These are phyloP conservation scores for Myrmecobius fasciatus DNA, from an alignment of 2,113 vertebrate genomes.

Conservation along the genomic window DNA sequence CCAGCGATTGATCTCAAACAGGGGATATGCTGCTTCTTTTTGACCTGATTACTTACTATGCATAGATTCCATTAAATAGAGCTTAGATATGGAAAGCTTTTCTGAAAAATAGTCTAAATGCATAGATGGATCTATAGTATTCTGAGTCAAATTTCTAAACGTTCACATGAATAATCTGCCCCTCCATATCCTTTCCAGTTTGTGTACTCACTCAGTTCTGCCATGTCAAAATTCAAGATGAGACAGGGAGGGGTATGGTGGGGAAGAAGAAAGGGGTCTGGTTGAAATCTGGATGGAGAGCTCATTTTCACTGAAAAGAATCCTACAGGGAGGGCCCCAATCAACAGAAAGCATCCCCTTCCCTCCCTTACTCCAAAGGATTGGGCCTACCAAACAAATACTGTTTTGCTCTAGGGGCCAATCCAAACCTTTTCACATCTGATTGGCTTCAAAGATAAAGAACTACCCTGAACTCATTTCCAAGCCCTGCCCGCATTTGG, in stretches of 20 bases:
- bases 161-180: neutral
- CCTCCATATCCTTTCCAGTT: neutral
- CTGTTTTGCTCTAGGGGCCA: neutral
- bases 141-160: slow-evolving; percentile 46
- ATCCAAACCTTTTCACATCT: slow-evolving; percentile 4
- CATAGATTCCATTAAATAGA: slow-evolving; percentile 92
- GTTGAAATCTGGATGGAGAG: slow-evolving; percentile 60
- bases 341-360: neutral
- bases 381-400: neutral
- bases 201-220: neutral
- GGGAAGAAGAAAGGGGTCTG: slow-evolving; percentile 33
- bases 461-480: neutral
- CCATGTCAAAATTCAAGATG: neutral
- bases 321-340: slow-evolving; percentile 18
- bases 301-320: neutral
- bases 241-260: slow-evolving; percentile 3
- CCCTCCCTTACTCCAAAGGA: neutral
- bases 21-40: slow-evolving; percentile 83
- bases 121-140: slow-evolving; percentile 54
- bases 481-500: neutral
- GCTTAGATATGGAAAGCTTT: slow-evolving; percentile 85
- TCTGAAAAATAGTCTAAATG: slow-evolving; percentile 78
- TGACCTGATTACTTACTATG: slow-evolving; percentile 89
- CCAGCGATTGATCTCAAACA: slow-evolving; percentile 91
- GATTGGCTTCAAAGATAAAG: neutral